phyloP scores from a whole-genome alignment of 2,797 vertebrate species.

The Urosaurus nigricauda region DNA sequence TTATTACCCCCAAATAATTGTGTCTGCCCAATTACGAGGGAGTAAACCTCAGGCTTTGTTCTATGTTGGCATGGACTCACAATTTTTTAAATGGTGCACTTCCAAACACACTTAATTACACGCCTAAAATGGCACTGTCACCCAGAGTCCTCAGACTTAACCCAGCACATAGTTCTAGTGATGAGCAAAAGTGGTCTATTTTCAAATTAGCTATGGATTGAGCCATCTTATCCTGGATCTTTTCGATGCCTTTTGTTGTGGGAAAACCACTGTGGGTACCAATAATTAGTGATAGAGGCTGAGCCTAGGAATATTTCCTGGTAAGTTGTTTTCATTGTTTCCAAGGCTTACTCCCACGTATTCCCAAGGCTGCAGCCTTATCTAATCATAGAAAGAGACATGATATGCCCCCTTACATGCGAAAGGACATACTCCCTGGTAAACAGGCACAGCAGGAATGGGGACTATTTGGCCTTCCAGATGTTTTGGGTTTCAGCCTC shows the following conservation, averaged over 20 bases:
- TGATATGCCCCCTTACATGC: too few relatives aligned
- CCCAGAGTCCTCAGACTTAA: neutral
- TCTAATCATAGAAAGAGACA: neutral
- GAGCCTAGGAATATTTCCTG: too few relatives aligned
- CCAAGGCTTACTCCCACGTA: neutral
- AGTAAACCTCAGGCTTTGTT: neutral
- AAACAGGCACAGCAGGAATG: neutral
- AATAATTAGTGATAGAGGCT: neutral
- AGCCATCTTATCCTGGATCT: neutral
- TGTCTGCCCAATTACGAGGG: neutral
- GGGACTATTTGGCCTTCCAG: neutral
- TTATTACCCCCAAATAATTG: neutral
- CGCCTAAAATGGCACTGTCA: neutral
- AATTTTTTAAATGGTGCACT: neutral
- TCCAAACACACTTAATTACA: neutral
- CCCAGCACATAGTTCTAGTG: too few relatives aligned
- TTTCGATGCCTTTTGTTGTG: neutral
- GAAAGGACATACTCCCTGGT: too few relatives aligned
- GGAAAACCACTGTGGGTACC: neutral
- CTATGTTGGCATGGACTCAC: neutral
- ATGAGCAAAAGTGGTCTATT: neutral
- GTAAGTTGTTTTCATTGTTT: neutral
- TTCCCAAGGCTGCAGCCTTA: neutral
- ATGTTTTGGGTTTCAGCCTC: neutral
- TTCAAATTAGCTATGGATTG: neutral